Conservation (phyloP, 2,797 vertebrate genomes). For the Chiroxiphia lanceolata region DNA sequence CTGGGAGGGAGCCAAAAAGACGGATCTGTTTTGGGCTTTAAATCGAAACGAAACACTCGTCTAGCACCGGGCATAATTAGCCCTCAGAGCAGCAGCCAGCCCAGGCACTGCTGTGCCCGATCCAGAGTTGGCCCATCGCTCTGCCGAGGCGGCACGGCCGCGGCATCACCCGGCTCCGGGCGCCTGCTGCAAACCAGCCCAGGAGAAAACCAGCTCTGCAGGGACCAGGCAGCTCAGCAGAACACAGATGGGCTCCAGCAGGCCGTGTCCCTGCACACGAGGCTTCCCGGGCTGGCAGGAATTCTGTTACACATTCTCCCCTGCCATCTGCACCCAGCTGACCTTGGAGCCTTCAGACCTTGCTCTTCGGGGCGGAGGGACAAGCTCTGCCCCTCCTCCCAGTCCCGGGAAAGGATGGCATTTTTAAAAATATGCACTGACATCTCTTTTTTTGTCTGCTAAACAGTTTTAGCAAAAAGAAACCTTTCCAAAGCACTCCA, state of each 20-base stretch:
- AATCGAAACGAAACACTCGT: background rate
- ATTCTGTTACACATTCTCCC: background rate
- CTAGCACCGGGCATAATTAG: background rate
- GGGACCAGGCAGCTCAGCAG: background rate
- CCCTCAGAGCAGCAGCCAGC: background rate
- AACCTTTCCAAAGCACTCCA: background rate
- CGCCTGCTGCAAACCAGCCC: background rate
- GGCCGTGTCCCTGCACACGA: background rate
- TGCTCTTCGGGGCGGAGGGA: background rate
- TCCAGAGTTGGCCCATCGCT: background rate
- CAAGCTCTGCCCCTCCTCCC: background rate
- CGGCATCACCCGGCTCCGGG: background rate
- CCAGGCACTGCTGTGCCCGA: background rate
- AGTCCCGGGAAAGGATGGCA: background rate
- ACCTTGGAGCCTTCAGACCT: background rate
- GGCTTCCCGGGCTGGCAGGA: background rate
- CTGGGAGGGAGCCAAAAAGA: background rate
- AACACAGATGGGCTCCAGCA: background rate
- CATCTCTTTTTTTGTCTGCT: too few species aligned
- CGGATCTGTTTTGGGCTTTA: background rate
- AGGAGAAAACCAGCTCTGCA: background rate
- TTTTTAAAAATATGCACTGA: fast-evolving
- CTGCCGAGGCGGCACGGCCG: background rate
- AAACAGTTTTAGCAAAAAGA: background rate
- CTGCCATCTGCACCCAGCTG: background rate